Conservation (phyloP, 1,140 invertebrate genomes). For the Papilio aristodemus region DNA sequence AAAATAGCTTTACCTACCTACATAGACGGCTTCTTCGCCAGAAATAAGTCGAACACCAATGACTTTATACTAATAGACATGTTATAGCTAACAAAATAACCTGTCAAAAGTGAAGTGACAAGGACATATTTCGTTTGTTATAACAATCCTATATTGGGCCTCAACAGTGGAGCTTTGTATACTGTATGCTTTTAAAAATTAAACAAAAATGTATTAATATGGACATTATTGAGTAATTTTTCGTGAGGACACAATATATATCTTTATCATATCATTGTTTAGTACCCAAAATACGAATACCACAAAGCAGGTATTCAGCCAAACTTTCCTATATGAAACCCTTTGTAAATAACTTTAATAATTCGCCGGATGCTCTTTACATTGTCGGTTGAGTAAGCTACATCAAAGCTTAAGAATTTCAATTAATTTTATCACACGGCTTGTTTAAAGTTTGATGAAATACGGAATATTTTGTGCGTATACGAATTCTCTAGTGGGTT, state of each 20-base stretch:
- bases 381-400: neutral
- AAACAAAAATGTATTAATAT: too few relatives aligned
- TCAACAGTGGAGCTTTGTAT: too few relatives aligned
- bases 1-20: neutral
- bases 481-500: neutral
- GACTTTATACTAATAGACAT: too few relatives aligned
- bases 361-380: neutral
- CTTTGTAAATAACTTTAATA: neutral
- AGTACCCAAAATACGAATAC: too few relatives aligned
- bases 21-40: neutral
- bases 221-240: too few relatives aligned
- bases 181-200: too few relatives aligned
- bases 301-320: neutral
- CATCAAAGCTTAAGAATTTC: conserved; percentile 11
- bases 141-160: too few relatives aligned
- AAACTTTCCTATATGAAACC: neutral
- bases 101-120: too few relatives aligned
- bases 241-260: too few relatives aligned
- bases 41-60: neutral
- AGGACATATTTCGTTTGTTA: too few relatives aligned
- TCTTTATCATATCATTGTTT: too few relatives aligned
- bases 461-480: neutral
- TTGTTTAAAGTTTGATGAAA: conserved; percentile 2
- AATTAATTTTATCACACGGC: conserved; percentile 10
- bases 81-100: too few relatives aligned